These are phyloP conservation scores for Hypsibius dujardini DNA, from an alignment of 1,140 invertebrate species.

Conservation along the genomic window DNA sequence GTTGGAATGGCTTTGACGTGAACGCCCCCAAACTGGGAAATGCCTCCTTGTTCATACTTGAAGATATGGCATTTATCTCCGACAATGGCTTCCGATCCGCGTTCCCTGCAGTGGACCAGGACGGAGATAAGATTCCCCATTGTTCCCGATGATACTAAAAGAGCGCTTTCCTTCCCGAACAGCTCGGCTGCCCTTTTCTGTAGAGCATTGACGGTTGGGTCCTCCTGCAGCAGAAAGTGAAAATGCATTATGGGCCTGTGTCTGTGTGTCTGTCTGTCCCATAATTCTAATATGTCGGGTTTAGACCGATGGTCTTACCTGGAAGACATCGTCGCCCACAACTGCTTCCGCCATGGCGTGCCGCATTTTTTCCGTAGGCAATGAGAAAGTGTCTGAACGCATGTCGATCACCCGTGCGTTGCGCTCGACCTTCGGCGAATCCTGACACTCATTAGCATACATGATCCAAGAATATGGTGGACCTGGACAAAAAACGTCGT, in stretches of 20 bases:
- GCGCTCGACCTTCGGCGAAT: too few relatives aligned
- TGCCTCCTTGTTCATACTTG: conserved; percentile 62
- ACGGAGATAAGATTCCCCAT: conserved; percentile 90
- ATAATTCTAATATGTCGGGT: too few relatives aligned
- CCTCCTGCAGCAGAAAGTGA: too few relatives aligned
- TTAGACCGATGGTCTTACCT: too few relatives aligned
- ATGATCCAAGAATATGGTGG: too few relatives aligned
- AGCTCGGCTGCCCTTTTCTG: conserved; percentile 53
- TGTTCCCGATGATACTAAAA: conserved; percentile 76
- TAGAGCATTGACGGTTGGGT: conserved; percentile 70
- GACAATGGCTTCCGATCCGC: conserved; percentile 66
- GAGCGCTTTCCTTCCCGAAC: conserved; percentile 66
- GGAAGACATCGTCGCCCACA: conserved; percentile 80
- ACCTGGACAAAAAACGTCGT: too few relatives aligned
- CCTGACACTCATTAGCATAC: too few relatives aligned
- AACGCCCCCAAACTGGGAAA: conserved; percentile 57
- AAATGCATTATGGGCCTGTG: too few relatives aligned
- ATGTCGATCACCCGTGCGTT: conserved; percentile 41
- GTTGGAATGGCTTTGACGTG: conserved; percentile 52
- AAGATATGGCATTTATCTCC: conserved; percentile 65
- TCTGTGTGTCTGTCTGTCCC: too few relatives aligned
- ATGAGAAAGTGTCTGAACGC: conserved; percentile 52
- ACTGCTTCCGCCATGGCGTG: conserved; percentile 62
- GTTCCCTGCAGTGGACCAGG: conserved; percentile 63
- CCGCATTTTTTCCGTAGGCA: conserved; percentile 62